Evolutionary conservation across 2,888 invertebrate species (phyloP).

Genomic region (Tachina lurida): DNA sequence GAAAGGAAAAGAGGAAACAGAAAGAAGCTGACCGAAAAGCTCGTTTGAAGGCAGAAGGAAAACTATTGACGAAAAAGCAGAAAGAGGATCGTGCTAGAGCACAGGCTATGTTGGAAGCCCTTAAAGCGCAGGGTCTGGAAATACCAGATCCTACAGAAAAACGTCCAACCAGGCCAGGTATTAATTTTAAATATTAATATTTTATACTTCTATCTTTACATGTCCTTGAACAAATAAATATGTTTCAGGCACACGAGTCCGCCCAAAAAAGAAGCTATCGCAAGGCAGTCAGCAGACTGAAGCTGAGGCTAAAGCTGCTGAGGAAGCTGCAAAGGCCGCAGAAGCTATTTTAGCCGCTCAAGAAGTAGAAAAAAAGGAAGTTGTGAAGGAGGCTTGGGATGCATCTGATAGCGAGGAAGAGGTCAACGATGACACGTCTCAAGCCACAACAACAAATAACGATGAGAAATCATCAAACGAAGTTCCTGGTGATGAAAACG

Average conservation of each 20-base stretch:
- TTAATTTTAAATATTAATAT: background rate
- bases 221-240: background rate
- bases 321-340: conserved; percentile 75
- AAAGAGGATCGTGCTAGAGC: conserved; percentile 95
- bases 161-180: conserved; percentile 85
- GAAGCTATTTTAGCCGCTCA: conserved; percentile 73
- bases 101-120: conserved; percentile 93
- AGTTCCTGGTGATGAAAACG: conserved; percentile 75
- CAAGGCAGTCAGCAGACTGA: conserved; percentile 80
- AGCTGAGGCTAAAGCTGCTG: conserved; percentile 74
- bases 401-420: conserved; percentile 85
- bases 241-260: conserved; percentile 87
- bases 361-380: conserved; percentile 74
- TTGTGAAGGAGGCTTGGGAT: conserved; percentile 93
- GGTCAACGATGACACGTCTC: conserved; percentile 82
- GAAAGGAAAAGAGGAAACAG: conserved; percentile 93
- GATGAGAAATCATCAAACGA: conserved; percentile 75
- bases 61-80: conserved; percentile 95
- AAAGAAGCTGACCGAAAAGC: conserved; percentile 97
- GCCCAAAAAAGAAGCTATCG: conserved; percentile 87
- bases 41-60: conserved; percentile 97
- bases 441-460: conserved; percentile 81
- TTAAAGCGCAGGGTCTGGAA: conserved; percentile 94
- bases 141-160: conserved; percentile 88
- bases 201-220: background rate